A percentile compares a stretch with the other conserved stretches of the same genome.
These are phyloP conservation scores for Entosphenus tridentatus DNA, from an alignment of 2,113 vertebrate species.

Conservation along the genomic window DNA sequence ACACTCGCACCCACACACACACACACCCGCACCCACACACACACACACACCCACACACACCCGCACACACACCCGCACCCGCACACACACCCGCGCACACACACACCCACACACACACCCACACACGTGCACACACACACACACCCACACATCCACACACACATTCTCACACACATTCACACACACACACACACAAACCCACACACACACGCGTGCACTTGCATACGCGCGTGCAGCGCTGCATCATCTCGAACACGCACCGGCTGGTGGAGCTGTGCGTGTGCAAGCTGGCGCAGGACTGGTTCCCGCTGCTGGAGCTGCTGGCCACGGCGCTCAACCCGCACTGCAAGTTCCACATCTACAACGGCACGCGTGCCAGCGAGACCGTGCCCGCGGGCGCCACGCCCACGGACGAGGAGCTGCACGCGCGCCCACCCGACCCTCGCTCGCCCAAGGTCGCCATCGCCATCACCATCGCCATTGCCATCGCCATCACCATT, in stretches of 20 bases:
- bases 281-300: slow-evolving; percentile 97
- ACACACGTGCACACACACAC: too few species aligned
- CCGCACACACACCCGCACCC: too few species aligned
- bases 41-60: too few species aligned
- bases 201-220: too few species aligned
- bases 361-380: slow-evolving; percentile 93
- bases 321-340: slow-evolving; percentile 98
- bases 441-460: slow-evolving; percentile 82
- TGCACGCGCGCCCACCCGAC: slow-evolving; percentile 84
- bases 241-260: slow-evolving; percentile 98
- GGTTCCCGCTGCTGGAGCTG: slow-evolving; percentile 98
- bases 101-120: too few species aligned
- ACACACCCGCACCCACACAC: too few species aligned
- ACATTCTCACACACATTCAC: too few species aligned
- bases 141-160: too few species aligned
- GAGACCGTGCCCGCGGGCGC: slow-evolving; percentile 85
- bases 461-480: not conserved
- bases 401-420: slow-evolving; percentile 83
- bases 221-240: slow-evolving; percentile 34
- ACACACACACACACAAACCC: too few species aligned
- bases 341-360: slow-evolving; percentile 99
- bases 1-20: too few species aligned
- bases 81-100: too few species aligned
- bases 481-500: too few species aligned
- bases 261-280: slow-evolving; percentile 91